Conservation (phyloP, 2,113 vertebrate species). For the Triplophysa siluroides region DNA sequence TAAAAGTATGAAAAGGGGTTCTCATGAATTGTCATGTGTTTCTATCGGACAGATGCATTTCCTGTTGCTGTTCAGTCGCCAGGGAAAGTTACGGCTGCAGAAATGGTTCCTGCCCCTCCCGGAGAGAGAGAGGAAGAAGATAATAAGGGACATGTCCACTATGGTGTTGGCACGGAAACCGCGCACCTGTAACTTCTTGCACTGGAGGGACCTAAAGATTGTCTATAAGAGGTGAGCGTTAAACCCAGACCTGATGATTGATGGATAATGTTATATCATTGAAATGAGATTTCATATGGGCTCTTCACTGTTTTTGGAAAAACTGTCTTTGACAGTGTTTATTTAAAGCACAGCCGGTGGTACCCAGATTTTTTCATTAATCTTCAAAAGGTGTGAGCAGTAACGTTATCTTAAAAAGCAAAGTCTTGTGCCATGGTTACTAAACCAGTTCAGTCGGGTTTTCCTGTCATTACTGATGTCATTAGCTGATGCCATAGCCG, state of each 20-base stretch:
- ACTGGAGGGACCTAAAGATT: constrained; percentile 97
- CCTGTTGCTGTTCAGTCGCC: constrained; percentile 96
- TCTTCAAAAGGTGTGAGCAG: background rate
- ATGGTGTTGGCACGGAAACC: constrained; percentile 87
- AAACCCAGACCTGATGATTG: background rate
- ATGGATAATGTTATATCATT: background rate
- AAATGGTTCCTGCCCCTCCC: constrained; percentile 92
- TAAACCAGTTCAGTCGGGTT: background rate
- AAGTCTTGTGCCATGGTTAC: background rate
- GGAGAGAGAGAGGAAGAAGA: constrained; percentile 94
- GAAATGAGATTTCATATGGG: background rate
- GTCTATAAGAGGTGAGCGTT: constrained; percentile 90
- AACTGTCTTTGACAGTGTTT: background rate
- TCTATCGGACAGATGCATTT: constrained; percentile 84
- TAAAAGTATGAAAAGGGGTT: background rate
- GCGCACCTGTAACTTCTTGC: constrained; percentile 90
- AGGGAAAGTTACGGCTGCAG: constrained; percentile 94
- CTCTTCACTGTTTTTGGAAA: no score
- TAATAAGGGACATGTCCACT: constrained; percentile 88
- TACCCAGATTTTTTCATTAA: background rate
- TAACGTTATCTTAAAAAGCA: no score
- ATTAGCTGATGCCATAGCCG: constrained; percentile 1
- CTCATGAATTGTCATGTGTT: background rate
- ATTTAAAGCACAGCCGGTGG: background rate
- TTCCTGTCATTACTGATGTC: constrained; percentile 12